phyloP scores from a whole-genome alignment of 2,888 invertebrate genomes.

The Drosophila buzzatii region DNA sequence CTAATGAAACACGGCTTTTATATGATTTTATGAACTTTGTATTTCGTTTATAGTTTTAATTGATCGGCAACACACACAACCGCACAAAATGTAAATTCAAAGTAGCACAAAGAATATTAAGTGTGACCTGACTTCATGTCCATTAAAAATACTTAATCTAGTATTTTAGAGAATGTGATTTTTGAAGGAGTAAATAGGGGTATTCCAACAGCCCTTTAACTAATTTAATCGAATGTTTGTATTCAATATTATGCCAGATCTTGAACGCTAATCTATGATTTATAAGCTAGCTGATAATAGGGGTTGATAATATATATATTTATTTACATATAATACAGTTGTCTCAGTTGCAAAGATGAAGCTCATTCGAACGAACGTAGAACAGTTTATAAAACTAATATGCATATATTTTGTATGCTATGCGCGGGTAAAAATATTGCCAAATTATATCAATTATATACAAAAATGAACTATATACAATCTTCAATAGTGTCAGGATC shows the following conservation, averaged over 20 bases:
- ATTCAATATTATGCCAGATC: not conserved
- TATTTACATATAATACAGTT: not conserved
- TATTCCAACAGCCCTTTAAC: not conserved
- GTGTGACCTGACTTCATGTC: too few species aligned
- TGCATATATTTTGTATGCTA: conserved; percentile 4
- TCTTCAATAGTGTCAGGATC: conserved; percentile 17
- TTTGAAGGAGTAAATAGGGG: too few species aligned
- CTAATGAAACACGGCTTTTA: too few species aligned
- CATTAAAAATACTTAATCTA: too few species aligned
- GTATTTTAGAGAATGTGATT: too few species aligned
- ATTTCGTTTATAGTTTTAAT: too few species aligned
- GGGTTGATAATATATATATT: not conserved
- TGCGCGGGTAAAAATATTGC: conserved; percentile 19
- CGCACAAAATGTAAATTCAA: too few species aligned
- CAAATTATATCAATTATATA: not conserved
- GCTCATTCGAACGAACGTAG: not conserved
- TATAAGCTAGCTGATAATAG: conserved; percentile 25
- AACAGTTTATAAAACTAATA: not conserved
- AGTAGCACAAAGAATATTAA: too few species aligned
- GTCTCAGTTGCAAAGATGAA: not conserved
- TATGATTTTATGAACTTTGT: too few species aligned
- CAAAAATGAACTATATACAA: not conserved
- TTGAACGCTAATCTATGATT: not conserved
- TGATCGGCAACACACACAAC: too few species aligned
- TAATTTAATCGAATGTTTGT: not conserved